Evolutionary conservation across 2,797 vertebrate genomes (phyloP).

Genomic region (Mus spretus): DNA sequence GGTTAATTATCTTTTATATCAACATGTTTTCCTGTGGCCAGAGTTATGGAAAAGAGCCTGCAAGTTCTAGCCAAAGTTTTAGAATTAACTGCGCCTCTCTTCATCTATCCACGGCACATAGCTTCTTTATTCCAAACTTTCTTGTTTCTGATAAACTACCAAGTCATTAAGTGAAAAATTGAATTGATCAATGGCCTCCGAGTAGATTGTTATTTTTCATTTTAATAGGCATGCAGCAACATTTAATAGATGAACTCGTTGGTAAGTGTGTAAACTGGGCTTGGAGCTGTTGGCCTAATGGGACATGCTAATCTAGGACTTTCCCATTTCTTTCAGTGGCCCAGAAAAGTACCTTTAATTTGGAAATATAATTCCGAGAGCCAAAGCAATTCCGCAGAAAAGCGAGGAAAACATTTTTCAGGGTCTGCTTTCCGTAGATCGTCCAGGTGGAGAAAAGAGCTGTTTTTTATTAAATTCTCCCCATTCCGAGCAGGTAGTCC

Average conservation of each 20-base stretch:
- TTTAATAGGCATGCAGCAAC: not conserved
- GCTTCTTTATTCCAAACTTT: not conserved
- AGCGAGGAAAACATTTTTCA: not conserved
- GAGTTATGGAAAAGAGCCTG: not conserved
- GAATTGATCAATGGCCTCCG: not conserved
- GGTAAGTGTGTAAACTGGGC: not conserved
- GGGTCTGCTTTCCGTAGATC: not conserved
- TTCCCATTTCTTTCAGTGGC: constrained; percentile 19
- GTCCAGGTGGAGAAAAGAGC: not conserved
- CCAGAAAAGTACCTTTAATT: constrained; percentile 57
- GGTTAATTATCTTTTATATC: not conserved
- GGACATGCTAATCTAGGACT: not conserved
- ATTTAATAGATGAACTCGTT: not conserved
- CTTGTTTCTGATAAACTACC: not conserved
- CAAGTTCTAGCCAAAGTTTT: not conserved
- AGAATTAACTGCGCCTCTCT: not conserved
- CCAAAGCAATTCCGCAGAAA: constrained; percentile 46
- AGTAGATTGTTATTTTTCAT: not conserved
- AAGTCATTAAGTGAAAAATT: not conserved
- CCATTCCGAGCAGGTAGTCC: not conserved
- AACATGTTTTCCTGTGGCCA: not conserved
- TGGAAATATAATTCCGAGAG: constrained; percentile 62
- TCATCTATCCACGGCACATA: not conserved
- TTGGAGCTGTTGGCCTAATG: not conserved
- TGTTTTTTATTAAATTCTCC: not conserved